Evolutionary conservation across 1,140 invertebrate genomes (phyloP).

Genomic region (Chrysomallon squamiferum): DNA sequence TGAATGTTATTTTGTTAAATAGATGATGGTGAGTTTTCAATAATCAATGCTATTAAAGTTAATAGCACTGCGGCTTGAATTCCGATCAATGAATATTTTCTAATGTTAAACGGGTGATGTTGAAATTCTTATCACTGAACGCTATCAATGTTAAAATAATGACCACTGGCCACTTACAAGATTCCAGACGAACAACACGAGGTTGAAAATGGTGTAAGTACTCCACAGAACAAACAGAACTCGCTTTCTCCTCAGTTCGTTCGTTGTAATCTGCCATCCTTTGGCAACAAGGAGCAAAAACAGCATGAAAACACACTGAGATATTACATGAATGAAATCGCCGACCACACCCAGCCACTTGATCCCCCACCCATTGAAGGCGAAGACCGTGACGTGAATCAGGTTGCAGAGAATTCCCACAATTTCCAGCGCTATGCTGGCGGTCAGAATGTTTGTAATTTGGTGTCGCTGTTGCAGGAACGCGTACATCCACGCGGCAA

Average conservation of each 20-base stretch:
- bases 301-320: conserved; percentile 93
- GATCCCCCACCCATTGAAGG: conserved; percentile 86
- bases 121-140: too few relatives aligned
- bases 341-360: conserved; percentile 81
- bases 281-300: conserved; percentile 91
- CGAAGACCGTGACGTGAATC: conserved; percentile 88
- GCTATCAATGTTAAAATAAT: too few relatives aligned
- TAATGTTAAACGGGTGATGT: too few relatives aligned
- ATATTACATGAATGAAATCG: conserved; percentile 89
- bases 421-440: conserved; percentile 84
- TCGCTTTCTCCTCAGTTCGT: conserved; percentile 84
- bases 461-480: conserved; percentile 85
- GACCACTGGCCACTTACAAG: conserved; percentile 77
- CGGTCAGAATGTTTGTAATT: conserved; percentile 89
- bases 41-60: too few relatives aligned
- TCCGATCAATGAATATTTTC: too few relatives aligned
- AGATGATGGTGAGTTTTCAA: too few relatives aligned
- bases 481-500: conserved; percentile 87
- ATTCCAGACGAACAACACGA: conserved; percentile 94
- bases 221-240: conserved; percentile 91
- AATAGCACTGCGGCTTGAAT: too few relatives aligned
- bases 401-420: conserved; percentile 85
- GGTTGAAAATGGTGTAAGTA: conserved; percentile 88
- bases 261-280: conserved; percentile 93
- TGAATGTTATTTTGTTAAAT: too few relatives aligned